Evolutionary conservation across 2,888 invertebrate genomes (phyloP).

Genomic region (Hirtodrosophila trivittata): DNA sequence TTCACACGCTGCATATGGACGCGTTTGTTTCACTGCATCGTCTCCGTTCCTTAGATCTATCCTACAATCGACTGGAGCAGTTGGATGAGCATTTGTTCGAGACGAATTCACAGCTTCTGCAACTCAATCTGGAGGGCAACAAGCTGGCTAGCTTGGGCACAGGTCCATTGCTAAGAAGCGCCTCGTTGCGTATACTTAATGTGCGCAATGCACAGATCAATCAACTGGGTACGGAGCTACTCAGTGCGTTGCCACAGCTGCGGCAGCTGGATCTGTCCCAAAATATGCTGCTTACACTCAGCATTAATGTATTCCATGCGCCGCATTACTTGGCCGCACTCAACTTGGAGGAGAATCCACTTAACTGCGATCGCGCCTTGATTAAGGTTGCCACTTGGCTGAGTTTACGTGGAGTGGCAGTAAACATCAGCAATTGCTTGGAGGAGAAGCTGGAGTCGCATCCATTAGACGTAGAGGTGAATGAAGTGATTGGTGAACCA

Average conservation of each 20-base stretch:
- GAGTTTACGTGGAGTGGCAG: slow-evolving; percentile 60
- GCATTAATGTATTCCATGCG: slow-evolving; percentile 84
- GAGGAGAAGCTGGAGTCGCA: slow-evolving; percentile 28
- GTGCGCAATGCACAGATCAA: slow-evolving; percentile 86
- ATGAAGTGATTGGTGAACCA: background rate
- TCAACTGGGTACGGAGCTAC: slow-evolving; percentile 85
- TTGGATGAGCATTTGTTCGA: slow-evolving; percentile 85
- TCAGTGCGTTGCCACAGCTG: slow-evolving; percentile 86
- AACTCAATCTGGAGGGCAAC: slow-evolving; percentile 87
- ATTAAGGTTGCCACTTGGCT: slow-evolving; percentile 68
- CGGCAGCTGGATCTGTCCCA: slow-evolving; percentile 86
- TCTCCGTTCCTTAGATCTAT: slow-evolving; percentile 86
- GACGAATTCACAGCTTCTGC: slow-evolving; percentile 85
- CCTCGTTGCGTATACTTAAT: slow-evolving; percentile 85
- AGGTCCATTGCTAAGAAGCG: slow-evolving; percentile 86
- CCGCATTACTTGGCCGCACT: slow-evolving; percentile 85
- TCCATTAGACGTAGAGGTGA: slow-evolving; percentile 18
- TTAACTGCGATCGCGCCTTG: slow-evolving; percentile 85
- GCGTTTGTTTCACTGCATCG: slow-evolving; percentile 86
- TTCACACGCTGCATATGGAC: slow-evolving; percentile 87
- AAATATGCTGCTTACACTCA: slow-evolving; percentile 86
- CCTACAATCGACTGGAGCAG: slow-evolving; percentile 86
- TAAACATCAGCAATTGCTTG: slow-evolving; percentile 71
- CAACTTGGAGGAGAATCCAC: slow-evolving; percentile 86
- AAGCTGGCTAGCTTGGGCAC: slow-evolving; percentile 86